A percentile compares a stretch with the other conserved stretches of the same genome.
These are phyloP conservation scores for Eupithecia subumbrata DNA, from an alignment of 2,888 invertebrate genomes.

Conservation along the genomic window DNA sequence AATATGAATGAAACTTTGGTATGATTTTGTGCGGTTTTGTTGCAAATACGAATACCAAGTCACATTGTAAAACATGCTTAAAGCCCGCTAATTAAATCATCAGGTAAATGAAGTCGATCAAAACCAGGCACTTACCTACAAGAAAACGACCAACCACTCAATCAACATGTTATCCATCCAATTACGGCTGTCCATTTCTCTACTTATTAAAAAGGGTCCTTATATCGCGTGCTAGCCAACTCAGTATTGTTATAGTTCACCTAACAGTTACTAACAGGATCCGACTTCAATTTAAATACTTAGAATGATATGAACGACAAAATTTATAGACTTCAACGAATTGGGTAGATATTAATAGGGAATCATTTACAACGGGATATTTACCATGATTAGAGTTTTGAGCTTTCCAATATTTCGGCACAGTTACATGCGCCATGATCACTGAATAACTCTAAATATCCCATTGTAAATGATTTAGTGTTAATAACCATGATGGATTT, in stretches of 20 bases:
- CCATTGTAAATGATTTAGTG: no score
- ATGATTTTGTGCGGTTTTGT: no score
- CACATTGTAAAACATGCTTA: background rate
- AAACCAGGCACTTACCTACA: background rate
- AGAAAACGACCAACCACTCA: background rate
- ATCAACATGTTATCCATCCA: slow-evolving; percentile 10
- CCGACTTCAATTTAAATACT: background rate
- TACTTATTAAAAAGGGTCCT: background rate
- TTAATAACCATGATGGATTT: no score
- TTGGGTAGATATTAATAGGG: background rate
- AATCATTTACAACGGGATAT: no score
- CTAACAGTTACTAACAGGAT: background rate
- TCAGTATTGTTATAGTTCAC: background rate
- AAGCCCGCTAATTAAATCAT: background rate
- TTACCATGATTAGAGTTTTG: no score
- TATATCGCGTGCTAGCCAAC: background rate
- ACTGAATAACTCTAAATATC: no score
- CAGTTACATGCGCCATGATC: no score
- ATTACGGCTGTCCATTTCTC: slow-evolving; percentile 11
- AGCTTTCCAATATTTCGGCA: no score
- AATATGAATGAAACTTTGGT: no score
- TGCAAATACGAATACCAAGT: no score
- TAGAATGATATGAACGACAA: background rate
- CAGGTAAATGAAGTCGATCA: background rate
- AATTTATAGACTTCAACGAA: background rate